phyloP scores from a whole-genome alignment of 2,113 vertebrate species.

The Haplochromis vanheusdeni region DNA sequence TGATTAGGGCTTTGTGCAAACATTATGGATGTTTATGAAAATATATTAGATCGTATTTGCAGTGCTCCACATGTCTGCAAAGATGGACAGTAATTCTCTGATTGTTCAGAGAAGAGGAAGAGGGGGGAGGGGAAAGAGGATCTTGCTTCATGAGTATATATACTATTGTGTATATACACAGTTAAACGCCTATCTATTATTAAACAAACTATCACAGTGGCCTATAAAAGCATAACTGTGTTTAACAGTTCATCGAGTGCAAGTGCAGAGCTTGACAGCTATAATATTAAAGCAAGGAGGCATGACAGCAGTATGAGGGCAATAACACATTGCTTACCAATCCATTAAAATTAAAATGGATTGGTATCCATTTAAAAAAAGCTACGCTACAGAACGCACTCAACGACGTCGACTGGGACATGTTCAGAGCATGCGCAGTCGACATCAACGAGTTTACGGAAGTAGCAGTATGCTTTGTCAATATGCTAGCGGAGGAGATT shows the following conservation, averaged over 20 bases:
- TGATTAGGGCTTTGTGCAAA: neutral
- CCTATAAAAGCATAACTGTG: neutral
- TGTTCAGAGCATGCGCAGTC: too few species aligned
- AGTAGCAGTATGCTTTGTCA: too few species aligned
- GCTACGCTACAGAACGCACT: too few species aligned
- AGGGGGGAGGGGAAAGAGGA: neutral
- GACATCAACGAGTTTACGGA: too few species aligned
- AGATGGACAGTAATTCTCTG: constrained; percentile 47
- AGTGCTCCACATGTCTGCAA: constrained; percentile 24
- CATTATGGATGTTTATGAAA: constrained; percentile 19
- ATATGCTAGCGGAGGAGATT: too few species aligned
- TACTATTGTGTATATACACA: neutral
- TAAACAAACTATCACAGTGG: neutral
- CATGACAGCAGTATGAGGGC: neutral
- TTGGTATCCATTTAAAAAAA: too few species aligned
- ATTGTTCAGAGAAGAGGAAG: constrained; percentile 23
- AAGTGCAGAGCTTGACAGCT: neutral
- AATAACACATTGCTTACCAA: neutral
- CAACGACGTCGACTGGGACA: too few species aligned
- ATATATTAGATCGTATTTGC: constrained; percentile 48
- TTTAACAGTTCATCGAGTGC: neutral
- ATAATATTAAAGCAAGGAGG: neutral
- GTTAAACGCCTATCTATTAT: neutral
- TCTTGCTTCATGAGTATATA: neutral
- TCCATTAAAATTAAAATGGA: neutral